These are phyloP conservation scores for Lypha dubia DNA, from an alignment of 2,888 invertebrate genomes.

Conservation along the genomic window DNA sequence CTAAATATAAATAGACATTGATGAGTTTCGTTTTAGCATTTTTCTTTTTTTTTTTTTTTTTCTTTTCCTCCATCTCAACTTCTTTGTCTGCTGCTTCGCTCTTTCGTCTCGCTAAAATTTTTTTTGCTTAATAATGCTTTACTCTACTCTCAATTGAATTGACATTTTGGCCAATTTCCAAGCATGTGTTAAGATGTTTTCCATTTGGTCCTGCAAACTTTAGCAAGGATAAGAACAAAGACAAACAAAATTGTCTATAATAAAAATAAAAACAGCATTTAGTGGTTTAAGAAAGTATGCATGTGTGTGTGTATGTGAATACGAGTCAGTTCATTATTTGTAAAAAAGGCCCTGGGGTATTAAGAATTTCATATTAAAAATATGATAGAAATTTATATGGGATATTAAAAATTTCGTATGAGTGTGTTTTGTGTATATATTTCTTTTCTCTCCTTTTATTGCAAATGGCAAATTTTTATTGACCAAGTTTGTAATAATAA, in stretches of 20 bases:
- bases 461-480: conserved; percentile 58
- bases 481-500: conserved; percentile 44
- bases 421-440: not conserved
- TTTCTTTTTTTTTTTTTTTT: not conserved
- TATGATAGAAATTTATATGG: conserved; percentile 51
- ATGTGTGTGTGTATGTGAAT: too few species aligned
- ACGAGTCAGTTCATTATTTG: conserved; percentile 62
- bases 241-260: conserved; percentile 14
- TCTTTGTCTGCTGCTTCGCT: not conserved
- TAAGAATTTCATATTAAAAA: conserved; percentile 53
- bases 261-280: conserved; percentile 30
- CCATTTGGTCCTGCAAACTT: conserved; percentile 45
- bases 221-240: conserved; percentile 6
- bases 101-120: not conserved
- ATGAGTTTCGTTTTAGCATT: conserved; percentile 34
- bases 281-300: conserved; percentile 31
- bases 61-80: conserved; percentile 8
- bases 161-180: conserved; percentile 82
- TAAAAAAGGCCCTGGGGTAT: conserved; percentile 57
- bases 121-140: conserved; percentile 47
- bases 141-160: conserved; percentile 76
- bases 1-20: conserved; percentile 67
- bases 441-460: conserved; percentile 34
- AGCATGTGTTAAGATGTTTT: conserved; percentile 74
- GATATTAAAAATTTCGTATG: conserved; percentile 13